Conservation (phyloP, 2,113 vertebrate species). For the Silurus glanis region DNA sequence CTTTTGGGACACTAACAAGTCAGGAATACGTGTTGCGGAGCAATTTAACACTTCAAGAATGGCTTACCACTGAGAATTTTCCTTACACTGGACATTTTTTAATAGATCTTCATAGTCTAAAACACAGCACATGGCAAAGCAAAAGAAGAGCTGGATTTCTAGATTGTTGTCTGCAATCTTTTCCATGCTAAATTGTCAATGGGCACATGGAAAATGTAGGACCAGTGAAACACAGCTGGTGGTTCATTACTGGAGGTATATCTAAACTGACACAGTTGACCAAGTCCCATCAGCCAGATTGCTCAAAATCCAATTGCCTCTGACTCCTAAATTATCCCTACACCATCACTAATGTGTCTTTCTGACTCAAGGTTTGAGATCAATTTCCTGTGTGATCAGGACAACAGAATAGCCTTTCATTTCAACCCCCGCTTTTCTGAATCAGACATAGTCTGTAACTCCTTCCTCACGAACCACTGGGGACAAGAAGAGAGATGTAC, state of each 20-base stretch:
- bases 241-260: not conserved
- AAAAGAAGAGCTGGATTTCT: not conserved
- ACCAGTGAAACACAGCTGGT: slow-evolving; percentile 1
- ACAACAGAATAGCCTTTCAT: slow-evolving; percentile 77
- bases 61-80: not conserved
- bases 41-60: not conserved
- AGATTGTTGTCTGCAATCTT: not conserved
- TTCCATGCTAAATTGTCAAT: slow-evolving; percentile 2
- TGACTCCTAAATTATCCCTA: slow-evolving; percentile 17
- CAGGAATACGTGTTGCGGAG: not conserved
- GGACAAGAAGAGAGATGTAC: slow-evolving; percentile 74
- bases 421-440: slow-evolving; percentile 76
- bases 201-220: not conserved
- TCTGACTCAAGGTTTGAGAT: slow-evolving; percentile 75
- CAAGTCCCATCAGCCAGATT: slow-evolving; percentile 11
- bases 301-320: not conserved
- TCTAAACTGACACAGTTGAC: slow-evolving; percentile 14
- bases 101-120: not conserved
- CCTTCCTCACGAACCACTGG: slow-evolving; percentile 73
- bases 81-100: not conserved
- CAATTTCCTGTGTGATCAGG: slow-evolving; percentile 72
- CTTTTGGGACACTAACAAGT: not conserved
- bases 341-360: slow-evolving; percentile 27
- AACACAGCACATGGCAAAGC: not conserved
- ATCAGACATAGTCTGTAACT: slow-evolving; percentile 73